phyloP scores from a whole-genome alignment of 2,888 invertebrate species.

The Dinocampus coccinellae region DNA sequence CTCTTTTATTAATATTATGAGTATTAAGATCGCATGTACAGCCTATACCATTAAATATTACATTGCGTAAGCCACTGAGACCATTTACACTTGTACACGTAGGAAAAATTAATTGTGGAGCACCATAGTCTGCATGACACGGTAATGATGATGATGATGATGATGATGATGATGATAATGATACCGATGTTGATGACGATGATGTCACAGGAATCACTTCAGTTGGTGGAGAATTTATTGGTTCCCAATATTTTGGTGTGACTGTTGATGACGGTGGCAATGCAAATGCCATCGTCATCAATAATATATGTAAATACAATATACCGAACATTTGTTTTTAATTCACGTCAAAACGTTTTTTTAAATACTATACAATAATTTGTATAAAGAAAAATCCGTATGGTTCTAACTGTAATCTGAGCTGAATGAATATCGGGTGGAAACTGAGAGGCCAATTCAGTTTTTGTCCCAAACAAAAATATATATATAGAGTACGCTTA shows the following conservation, averaged over 20 bases:
- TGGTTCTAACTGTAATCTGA: neutral
- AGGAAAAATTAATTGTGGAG: constrained; percentile 46
- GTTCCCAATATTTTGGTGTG: neutral
- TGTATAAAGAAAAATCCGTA: neutral
- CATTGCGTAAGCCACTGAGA: constrained; percentile 40
- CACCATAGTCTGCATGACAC: constrained; percentile 32
- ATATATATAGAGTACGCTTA: neutral
- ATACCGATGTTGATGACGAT: neutral
- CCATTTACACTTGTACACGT: constrained; percentile 40
- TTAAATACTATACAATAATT: neutral
- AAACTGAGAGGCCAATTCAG: constrained; percentile 3
- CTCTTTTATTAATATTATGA: constrained; percentile 45
- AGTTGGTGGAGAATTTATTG: constrained; percentile 13
- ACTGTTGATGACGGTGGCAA: constrained; percentile 5
- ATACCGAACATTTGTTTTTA: neutral
- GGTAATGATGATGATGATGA: constrained; percentile 30
- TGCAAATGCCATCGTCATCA: neutral
- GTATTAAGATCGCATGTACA: constrained; percentile 56
- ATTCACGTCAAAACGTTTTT: neutral
- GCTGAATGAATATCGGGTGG: neutral
- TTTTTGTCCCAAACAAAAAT: constrained; percentile 2
- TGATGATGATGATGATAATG: constrained; percentile 25
- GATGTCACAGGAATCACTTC: neutral
- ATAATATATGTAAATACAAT: neutral
- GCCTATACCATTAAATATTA: constrained; percentile 55